Percentiles rank a stretch among this genome's conserved stretches.
Evolutionary conservation across 2,113 vertebrate genomes (phyloP).

Genomic region (Stercorarius parasiticus): DNA sequence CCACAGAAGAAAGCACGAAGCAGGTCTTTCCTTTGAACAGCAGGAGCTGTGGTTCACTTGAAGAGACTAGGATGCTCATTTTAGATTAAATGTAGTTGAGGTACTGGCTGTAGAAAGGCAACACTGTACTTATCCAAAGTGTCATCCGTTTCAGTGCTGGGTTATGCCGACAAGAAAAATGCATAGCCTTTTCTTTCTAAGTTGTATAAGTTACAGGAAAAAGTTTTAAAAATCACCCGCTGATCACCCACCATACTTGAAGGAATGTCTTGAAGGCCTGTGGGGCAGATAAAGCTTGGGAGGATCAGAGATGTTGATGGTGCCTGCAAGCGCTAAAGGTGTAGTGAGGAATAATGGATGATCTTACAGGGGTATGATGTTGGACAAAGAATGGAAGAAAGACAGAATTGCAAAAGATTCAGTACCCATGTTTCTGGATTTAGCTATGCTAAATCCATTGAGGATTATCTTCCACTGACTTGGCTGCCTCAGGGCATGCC

Average conservation of each 20-base stretch:
- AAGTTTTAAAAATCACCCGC: neutral
- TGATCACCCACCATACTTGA: too few relatives aligned
- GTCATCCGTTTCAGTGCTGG: neutral
- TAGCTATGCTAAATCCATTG: neutral
- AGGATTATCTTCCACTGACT: neutral
- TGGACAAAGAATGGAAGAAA: neutral
- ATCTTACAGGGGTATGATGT: neutral
- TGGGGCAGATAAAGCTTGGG: neutral
- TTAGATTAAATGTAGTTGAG: neutral
- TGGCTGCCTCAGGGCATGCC: neutral
- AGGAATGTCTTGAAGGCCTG: neutral
- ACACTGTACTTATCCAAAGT: neutral
- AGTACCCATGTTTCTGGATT: neutral
- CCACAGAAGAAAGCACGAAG: neutral
- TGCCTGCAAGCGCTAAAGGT: neutral
- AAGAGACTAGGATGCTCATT: neutral
- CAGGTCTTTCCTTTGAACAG: neutral
- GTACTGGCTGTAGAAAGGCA: neutral
- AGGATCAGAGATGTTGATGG: neutral
- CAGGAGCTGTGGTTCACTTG: neutral
- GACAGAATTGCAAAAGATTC: neutral
- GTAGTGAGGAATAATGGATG: neutral
- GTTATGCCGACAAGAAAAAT: neutral
- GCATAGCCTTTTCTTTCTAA: neutral
- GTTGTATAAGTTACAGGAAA: neutral